A percentile compares a stretch with the other conserved stretches of the same genome.
Evolutionary conservation across 2,113 vertebrate species (phyloP).

Genomic region (Xyliphius kryptos): DNA sequence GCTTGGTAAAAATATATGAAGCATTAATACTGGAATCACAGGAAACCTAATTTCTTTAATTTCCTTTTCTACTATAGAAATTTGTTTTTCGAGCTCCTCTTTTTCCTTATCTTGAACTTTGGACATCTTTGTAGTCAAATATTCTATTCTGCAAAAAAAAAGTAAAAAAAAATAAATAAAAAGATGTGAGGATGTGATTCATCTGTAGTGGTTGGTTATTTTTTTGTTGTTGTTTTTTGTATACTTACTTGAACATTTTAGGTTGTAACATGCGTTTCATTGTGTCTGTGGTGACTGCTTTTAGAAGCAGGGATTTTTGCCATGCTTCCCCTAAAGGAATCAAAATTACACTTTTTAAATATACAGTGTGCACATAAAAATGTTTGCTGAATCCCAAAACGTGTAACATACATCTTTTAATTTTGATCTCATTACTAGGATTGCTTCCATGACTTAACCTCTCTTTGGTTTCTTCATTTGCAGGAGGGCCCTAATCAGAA

Average conservation of each 20-base stretch:
- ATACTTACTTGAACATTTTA: constrained; percentile 80
- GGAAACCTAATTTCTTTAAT: constrained; percentile 72
- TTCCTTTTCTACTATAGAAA: constrained; percentile 68
- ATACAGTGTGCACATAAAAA: too few relatives aligned
- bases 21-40: neutral
- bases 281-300: constrained; percentile 68
- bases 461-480: constrained; percentile 80
- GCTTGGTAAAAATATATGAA: too few relatives aligned
- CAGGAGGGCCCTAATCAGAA: constrained; percentile 78
- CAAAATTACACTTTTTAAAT: neutral
- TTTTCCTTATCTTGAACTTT: constrained; percentile 52
- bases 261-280: constrained; percentile 81
- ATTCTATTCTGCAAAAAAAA: constrained; percentile 70
- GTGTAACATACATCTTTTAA: constrained; percentile 38
- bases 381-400: too few relatives aligned
- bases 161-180: constrained; percentile 22
- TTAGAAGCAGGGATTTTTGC: constrained; percentile 73
- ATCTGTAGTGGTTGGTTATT: neutral
- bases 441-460: constrained; percentile 70
- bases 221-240: neutral
- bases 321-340: constrained; percentile 72
- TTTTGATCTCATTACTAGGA: constrained; percentile 63
- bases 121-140: constrained; percentile 72
- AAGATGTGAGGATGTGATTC: neutral
- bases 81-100: constrained; percentile 68